Percentiles rank a stretch among this genome's conserved stretches.
Evolutionary conservation across 2,888 invertebrate species (phyloP).

Genomic region (Sarcophaga rosellei): DNA sequence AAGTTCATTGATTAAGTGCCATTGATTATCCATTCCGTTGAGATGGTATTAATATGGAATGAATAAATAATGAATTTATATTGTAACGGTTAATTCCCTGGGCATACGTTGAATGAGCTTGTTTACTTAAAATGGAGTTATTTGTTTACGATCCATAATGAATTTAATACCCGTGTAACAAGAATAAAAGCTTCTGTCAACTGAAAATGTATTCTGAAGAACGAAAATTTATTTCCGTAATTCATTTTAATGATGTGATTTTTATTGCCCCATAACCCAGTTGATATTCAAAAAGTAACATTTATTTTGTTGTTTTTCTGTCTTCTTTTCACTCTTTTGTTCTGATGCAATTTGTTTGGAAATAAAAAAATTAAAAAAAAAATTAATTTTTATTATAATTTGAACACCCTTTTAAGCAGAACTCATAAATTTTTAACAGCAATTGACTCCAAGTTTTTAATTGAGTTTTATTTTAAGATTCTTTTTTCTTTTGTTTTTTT

Average conservation of each 20-base stretch:
- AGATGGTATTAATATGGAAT: neutral
- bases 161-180: slow-evolving; percentile 4
- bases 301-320: neutral
- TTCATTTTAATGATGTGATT: slow-evolving; percentile 42
- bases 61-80: slow-evolving; percentile 15
- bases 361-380: slow-evolving; percentile 37
- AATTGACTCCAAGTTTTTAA: neutral
- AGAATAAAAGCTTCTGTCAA: slow-evolving; percentile 16
- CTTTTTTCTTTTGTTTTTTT: neutral
- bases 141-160: slow-evolving; percentile 23
- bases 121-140: slow-evolving; percentile 10
- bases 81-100: slow-evolving; percentile 37
- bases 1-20: neutral
- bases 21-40: neutral
- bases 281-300: no score
- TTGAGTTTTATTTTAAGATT: neutral
- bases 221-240: slow-evolving; percentile 39
- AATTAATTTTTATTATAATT: slow-evolving; percentile 37
- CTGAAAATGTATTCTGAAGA: slow-evolving; percentile 8
- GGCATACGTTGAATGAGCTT: neutral
- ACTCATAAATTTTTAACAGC: slow-evolving; percentile 1
- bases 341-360: slow-evolving; percentile 2
- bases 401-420: slow-evolving; percentile 28
- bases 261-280: slow-evolving; percentile 37
- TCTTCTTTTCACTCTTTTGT: no score